phyloP scores from a whole-genome alignment of 2,113 vertebrate genomes.

The Poecile atricapillus region DNA sequence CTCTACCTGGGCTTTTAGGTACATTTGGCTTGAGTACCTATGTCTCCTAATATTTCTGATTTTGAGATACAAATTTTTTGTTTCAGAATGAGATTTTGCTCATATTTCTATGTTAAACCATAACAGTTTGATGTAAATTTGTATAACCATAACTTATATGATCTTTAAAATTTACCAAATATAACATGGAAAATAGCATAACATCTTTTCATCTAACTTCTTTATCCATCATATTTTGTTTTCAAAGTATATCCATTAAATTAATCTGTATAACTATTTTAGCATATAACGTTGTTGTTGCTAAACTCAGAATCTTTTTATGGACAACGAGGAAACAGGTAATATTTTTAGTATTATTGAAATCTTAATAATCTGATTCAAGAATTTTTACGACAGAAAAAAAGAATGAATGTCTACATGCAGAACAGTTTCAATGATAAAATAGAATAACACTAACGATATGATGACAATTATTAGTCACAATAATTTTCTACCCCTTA shows the following conservation, averaged over 20 bases:
- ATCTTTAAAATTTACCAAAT: not conserved
- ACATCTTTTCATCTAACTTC: not conserved
- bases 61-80: not conserved
- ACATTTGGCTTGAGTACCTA: not conserved
- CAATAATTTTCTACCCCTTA: not conserved
- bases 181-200: not conserved
- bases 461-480: accelerated
- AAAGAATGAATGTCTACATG: not conserved
- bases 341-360: not conserved
- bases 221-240: not conserved
- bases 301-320: not conserved
- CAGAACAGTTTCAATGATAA: not conserved
- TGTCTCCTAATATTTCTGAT: not conserved
- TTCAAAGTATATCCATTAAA: not conserved
- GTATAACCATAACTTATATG: not conserved
- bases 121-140: not conserved
- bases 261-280: not conserved
- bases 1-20: not conserved
- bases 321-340: not conserved
- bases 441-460: not conserved
- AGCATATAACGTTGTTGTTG: not conserved
- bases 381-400: not conserved
- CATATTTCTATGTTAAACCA: not conserved
- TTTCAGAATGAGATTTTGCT: not conserved
- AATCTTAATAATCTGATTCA: not conserved